These are phyloP conservation scores for Crocallis elinguaria DNA, from an alignment of 2,888 invertebrate species.

Conservation along the genomic window DNA sequence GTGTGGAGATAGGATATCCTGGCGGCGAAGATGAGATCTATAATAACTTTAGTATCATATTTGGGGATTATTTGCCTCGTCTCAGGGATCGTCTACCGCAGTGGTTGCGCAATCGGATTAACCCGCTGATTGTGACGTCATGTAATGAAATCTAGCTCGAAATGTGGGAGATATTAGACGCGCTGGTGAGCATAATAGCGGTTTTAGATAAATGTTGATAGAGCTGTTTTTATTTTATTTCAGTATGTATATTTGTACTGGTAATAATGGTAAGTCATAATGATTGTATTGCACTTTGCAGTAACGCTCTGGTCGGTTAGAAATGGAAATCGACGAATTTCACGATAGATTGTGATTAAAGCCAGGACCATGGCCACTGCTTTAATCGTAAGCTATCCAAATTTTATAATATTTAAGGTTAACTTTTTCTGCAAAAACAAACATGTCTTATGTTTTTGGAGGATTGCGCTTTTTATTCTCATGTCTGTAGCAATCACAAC, in stretches of 20 bases:
- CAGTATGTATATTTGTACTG: not conserved
- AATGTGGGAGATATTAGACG: slow-evolving; percentile 15
- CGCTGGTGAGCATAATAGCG: not conserved
- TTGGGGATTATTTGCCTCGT: slow-evolving; percentile 9
- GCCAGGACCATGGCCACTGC: too few species aligned
- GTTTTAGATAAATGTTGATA: not conserved
- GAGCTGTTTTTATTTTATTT: too few species aligned
- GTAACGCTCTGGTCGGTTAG: too few species aligned
- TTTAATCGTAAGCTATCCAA: too few species aligned
- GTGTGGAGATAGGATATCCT: not conserved
- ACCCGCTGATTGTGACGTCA: slow-evolving; percentile 25
- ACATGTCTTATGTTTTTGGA: too few species aligned
- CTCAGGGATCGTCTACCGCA: slow-evolving; percentile 13
- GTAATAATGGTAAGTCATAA: not conserved
- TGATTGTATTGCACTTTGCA: too few species aligned
- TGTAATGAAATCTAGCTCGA: slow-evolving; percentile 18
- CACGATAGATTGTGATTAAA: too few species aligned
- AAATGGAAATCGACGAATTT: too few species aligned
- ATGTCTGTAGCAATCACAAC: too few species aligned
- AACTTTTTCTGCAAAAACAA: too few species aligned
- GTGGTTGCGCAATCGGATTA: slow-evolving; percentile 28
- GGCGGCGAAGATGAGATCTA: not conserved
- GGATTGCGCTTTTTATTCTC: too few species aligned
- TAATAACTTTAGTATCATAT: slow-evolving; percentile 1
- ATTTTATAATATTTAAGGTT: too few species aligned